phyloP scores from a whole-genome alignment of 2,888 invertebrate species.

The Malthinus seriepunctatus region DNA sequence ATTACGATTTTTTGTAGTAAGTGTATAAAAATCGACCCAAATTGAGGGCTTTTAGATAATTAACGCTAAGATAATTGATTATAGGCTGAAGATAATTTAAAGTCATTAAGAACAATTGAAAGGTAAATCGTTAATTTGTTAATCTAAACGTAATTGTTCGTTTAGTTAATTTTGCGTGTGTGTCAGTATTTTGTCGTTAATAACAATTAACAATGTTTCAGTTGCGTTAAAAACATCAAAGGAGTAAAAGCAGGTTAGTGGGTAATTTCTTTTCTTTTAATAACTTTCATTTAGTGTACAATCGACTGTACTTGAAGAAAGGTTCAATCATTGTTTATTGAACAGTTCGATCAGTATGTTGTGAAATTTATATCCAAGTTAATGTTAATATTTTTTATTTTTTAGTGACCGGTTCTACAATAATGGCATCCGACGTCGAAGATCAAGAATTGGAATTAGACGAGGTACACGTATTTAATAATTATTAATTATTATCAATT shows the following conservation, averaged over 20 bases:
- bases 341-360: background rate
- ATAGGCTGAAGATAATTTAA: too few species aligned
- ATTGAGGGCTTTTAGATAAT: too few species aligned
- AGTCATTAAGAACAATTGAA: too few species aligned
- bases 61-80: too few species aligned
- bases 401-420: constrained; percentile 8
- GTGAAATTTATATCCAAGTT: constrained; percentile 45
- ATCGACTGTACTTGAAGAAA: background rate
- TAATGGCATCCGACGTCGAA: constrained; percentile 16
- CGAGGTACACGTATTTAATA: constrained; percentile 7
- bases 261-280: constrained; percentile 4
- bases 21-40: too few species aligned
- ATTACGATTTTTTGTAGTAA: too few species aligned
- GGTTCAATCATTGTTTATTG: background rate
- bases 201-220: background rate
- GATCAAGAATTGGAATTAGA: constrained; percentile 18
- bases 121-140: background rate
- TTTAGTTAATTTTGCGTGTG: background rate
- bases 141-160: background rate
- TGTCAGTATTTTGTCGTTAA: background rate
- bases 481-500: background rate
- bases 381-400: background rate
- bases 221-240: background rate
- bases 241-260: constrained; percentile 16
- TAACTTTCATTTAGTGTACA: constrained; percentile 1